Conservation (phyloP, 2,888 invertebrate species). For the Zhengitettix transpicula region DNA sequence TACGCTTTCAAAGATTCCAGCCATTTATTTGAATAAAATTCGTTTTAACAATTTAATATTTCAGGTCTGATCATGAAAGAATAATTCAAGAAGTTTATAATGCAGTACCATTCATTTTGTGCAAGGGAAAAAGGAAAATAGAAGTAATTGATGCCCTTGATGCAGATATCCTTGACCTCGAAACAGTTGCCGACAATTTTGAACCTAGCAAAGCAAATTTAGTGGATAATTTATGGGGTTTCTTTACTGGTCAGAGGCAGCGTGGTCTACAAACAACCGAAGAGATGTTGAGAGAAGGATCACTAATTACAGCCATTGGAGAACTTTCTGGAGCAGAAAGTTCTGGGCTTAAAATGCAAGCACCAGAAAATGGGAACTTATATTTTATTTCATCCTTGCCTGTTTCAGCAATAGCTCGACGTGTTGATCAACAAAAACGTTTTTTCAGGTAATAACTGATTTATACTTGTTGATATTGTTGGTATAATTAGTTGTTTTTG, state of each 20-base stretch:
- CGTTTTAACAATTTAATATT: neutral
- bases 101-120: conserved; percentile 62
- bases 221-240: conserved; percentile 69
- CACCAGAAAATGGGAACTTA: conserved; percentile 50
- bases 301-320: conserved; percentile 64
- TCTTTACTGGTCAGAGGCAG: conserved; percentile 49
- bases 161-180: conserved; percentile 60
- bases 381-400: conserved; percentile 68
- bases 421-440: conserved; percentile 51
- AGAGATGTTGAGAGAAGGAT: conserved; percentile 67
- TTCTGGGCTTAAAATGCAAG: conserved; percentile 45
- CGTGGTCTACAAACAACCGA: conserved; percentile 77
- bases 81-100: conserved; percentile 64
- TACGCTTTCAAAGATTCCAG: conserved; percentile 12
- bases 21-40: neutral
- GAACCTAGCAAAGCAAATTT: conserved; percentile 59
- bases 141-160: conserved; percentile 60
- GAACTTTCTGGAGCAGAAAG: conserved; percentile 43
- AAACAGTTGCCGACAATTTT: conserved; percentile 68
- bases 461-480: neutral
- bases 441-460: conserved; percentile 49
- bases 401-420: conserved; percentile 53
- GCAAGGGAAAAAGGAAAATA: conserved; percentile 39
- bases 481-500: no score
- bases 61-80: conserved; percentile 55